Evolutionary conservation across 2,797 vertebrate species (phyloP).

Genomic region (Orestias chungarensis): DNA sequence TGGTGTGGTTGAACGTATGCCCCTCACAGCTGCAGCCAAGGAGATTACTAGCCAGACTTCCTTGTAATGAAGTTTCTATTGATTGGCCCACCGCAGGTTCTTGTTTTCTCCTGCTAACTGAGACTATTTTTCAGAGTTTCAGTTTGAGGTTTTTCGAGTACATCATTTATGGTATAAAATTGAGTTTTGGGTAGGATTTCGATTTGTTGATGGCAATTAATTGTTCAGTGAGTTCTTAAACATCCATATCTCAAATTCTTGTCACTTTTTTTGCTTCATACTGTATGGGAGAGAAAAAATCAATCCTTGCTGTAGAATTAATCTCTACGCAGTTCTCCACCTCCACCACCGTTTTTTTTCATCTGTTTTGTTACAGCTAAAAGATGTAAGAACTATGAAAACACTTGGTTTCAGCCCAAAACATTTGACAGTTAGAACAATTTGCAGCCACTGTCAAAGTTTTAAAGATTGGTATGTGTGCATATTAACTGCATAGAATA

Average conservation of each 20-base stretch:
- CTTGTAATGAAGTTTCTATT: constrained; percentile 82
- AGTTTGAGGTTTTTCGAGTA: constrained; percentile 64
- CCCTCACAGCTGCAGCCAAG: constrained; percentile 73
- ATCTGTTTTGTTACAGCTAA: background rate
- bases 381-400: constrained; percentile 13
- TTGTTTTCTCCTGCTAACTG: constrained; percentile 72
- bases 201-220: constrained; percentile 55
- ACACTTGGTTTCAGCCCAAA: background rate
- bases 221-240: constrained; percentile 30
- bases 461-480: background rate
- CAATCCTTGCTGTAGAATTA: constrained; percentile 11
- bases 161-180: constrained; percentile 66
- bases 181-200: constrained; percentile 37
- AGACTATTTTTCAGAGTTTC: constrained; percentile 62
- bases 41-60: constrained; percentile 74
- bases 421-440: background rate
- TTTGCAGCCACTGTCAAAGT: background rate
- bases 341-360: background rate
- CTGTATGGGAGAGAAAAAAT: constrained; percentile 37
- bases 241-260: constrained; percentile 37
- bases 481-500: background rate
- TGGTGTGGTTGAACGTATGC: constrained; percentile 67
- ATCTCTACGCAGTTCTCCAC: constrained; percentile 21
- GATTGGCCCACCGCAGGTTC: constrained; percentile 73
- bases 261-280: constrained; percentile 34